Percentiles rank a stretch among this genome's conserved stretches.
Evolutionary conservation across 2,113 vertebrate species (phyloP).

Genomic region (Nesoenas mayeri): DNA sequence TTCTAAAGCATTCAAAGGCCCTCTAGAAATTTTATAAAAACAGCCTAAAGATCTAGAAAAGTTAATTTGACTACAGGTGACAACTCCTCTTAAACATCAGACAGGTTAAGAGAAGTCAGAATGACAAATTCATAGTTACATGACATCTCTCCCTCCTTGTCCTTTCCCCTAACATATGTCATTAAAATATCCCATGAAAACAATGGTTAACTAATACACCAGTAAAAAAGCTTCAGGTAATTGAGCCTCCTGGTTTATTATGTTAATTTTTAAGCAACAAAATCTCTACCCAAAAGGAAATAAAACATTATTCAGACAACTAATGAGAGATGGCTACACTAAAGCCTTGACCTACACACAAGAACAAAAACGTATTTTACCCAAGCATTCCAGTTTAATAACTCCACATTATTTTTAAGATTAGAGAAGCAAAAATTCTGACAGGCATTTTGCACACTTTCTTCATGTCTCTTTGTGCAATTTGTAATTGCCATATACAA

Average conservation of each 20-base stretch:
- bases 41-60: not conserved
- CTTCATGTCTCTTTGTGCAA: not conserved
- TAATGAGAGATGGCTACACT: not conserved
- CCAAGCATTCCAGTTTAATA: not conserved
- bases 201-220: not conserved
- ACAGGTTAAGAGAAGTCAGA: not conserved
- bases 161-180: fast-evolving
- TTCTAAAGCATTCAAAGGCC: not conserved
- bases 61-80: not conserved
- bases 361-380: not conserved
- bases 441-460: not conserved
- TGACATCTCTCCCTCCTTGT: not conserved
- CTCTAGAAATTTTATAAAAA: not conserved
- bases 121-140: not conserved
- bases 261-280: not conserved
- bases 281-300: not conserved
- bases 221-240: not conserved
- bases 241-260: not conserved
- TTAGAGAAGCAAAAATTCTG: not conserved
- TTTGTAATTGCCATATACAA: not conserved
- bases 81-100: not conserved
- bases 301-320: not conserved
- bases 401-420: not conserved
- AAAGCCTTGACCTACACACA: not conserved
- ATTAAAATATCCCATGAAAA: not conserved